Percentiles rank a stretch among this genome's conserved stretches.
These are phyloP conservation scores for Apotomis turbidana DNA, from an alignment of 2,888 invertebrate species.

Conservation along the genomic window DNA sequence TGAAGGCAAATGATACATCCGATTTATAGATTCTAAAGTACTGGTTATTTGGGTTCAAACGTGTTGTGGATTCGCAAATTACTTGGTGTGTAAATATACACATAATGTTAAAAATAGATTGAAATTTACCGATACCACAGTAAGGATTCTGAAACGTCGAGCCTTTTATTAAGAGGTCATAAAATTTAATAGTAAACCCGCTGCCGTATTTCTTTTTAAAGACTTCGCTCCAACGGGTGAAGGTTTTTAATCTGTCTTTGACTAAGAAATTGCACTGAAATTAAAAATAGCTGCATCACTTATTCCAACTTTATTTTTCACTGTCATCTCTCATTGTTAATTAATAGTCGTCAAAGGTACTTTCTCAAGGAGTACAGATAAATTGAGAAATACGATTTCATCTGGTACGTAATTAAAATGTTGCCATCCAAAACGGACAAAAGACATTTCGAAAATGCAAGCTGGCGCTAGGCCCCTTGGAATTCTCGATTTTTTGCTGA, in stretches of 20 bases:
- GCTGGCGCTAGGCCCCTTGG: background rate
- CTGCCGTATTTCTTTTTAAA: constrained; percentile 17
- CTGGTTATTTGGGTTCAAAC: background rate
- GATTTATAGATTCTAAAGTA: background rate
- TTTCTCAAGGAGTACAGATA: too few relatives aligned
- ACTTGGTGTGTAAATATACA: constrained; percentile 15
- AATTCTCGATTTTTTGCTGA: constrained; percentile 46
- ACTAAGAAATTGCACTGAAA: constrained; percentile 8
- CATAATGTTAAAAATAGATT: constrained; percentile 23
- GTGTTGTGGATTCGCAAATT: constrained; percentile 21
- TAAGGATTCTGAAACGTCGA: constrained; percentile 4
- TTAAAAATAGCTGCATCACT: background rate
- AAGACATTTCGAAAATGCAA: constrained; percentile 19
- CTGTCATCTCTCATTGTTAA: too few relatives aligned
- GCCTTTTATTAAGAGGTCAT: constrained; percentile 18
- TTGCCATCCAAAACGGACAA: constrained; percentile 2
- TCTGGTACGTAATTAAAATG: background rate
- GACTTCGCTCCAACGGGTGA: background rate
- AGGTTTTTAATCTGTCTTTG: constrained; percentile 18
- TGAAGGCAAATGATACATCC: background rate
- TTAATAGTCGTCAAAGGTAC: too few relatives aligned
- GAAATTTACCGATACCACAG: constrained; percentile 18
- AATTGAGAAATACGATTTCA: too few relatives aligned
- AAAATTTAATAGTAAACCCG: constrained; percentile 23
- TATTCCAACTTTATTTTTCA: background rate